Conservation (phyloP, 2,888 invertebrate genomes). For the Cyrtodaria siliqua region DNA sequence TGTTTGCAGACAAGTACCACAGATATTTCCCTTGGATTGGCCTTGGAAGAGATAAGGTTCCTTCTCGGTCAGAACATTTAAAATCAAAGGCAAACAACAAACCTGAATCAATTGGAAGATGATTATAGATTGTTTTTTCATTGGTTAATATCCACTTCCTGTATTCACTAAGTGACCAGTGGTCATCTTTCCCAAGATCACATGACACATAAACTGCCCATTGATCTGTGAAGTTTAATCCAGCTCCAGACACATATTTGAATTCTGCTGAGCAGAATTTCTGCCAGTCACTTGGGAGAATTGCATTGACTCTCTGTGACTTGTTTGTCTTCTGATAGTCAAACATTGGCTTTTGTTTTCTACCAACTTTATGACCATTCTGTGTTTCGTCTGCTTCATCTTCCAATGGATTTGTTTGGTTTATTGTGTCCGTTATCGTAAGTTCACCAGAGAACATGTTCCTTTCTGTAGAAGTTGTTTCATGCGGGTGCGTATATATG, state of each 20-base stretch:
- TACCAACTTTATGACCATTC: too few species aligned
- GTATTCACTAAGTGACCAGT: slow-evolving; percentile 55
- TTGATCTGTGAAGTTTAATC: slow-evolving; percentile 42
- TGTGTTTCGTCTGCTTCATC: too few species aligned
- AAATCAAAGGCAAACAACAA: slow-evolving; percentile 45
- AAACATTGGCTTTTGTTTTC: too few species aligned
- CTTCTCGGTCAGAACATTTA: slow-evolving; percentile 30
- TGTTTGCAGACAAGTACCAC: slow-evolving; percentile 45
- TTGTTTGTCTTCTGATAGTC: too few species aligned
- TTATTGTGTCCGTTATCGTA: too few species aligned
- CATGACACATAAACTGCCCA: slow-evolving; percentile 44
- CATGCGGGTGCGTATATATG: too few species aligned
- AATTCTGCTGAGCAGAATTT: slow-evolving; percentile 31
- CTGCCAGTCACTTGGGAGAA: slow-evolving; percentile 41
- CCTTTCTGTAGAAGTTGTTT: too few species aligned
- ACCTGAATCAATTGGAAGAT: slow-evolving; percentile 17
- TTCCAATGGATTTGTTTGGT: too few species aligned
- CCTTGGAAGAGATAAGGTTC: slow-evolving; percentile 49
- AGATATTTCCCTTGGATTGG: slow-evolving; percentile 51
- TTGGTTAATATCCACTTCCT: slow-evolving; percentile 47
- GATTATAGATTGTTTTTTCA: slow-evolving; percentile 18
- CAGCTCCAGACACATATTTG: slow-evolving; percentile 37
- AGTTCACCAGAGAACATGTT: too few species aligned
- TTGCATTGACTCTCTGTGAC: background rate
- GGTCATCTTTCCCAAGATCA: slow-evolving; percentile 19